phyloP scores from a whole-genome alignment of 2,113 vertebrate genomes.

The Micromys minutus region DNA sequence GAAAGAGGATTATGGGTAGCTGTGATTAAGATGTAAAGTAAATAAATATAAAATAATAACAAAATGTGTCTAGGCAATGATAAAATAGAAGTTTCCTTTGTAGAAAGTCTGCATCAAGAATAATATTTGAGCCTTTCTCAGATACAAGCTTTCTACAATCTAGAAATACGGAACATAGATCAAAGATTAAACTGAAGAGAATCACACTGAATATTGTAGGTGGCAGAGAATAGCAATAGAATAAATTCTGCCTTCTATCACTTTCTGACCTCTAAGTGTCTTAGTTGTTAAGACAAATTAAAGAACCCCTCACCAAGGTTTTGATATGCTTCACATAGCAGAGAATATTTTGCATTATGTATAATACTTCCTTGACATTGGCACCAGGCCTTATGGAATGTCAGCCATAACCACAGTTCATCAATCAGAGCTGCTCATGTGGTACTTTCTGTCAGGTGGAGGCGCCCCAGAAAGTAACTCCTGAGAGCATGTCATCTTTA shows the following conservation, averaged over 20 bases:
- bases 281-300: neutral
- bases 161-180: neutral
- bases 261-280: neutral
- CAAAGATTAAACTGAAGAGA: neutral
- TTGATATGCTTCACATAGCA: neutral
- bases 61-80: neutral
- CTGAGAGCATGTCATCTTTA: neutral
- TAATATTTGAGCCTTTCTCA: neutral
- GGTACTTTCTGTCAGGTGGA: neutral
- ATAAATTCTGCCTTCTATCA: neutral
- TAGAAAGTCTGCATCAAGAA: slow-evolving; percentile 2
- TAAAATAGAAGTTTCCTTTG: neutral
- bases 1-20: too few species aligned
- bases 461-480: neutral
- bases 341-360: neutral
- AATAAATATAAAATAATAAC: too few species aligned
- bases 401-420: neutral
- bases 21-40: too few species aligned
- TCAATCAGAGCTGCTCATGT: neutral
- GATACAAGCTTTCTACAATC: neutral
- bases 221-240: neutral
- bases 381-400: neutral
- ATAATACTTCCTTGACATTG: neutral
- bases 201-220: neutral
- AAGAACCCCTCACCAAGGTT: neutral